Conservation (phyloP, 2,113 vertebrate genomes). For the Sylvia atricapilla region DNA sequence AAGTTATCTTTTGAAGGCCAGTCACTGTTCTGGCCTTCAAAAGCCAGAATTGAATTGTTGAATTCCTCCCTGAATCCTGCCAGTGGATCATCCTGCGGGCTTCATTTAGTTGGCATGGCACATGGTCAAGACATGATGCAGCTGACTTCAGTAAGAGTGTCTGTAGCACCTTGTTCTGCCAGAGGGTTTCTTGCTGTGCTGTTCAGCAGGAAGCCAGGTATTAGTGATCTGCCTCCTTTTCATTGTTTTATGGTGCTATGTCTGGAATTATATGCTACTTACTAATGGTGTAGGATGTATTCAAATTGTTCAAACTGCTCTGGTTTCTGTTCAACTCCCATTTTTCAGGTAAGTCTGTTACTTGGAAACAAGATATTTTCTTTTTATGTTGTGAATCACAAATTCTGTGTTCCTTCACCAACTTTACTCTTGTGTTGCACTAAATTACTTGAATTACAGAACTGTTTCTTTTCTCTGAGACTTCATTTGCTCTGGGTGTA, state of each 20-base stretch:
- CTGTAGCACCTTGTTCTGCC: background rate
- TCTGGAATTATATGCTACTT: background rate
- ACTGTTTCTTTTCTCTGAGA: background rate
- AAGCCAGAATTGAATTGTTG: too few relatives aligned
- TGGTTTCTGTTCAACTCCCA: background rate
- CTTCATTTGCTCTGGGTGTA: background rate
- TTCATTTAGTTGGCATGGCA: accelerated
- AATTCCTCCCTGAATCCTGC: background rate
- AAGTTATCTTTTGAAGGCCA: background rate
- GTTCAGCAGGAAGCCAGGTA: background rate
- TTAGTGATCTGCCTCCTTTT: background rate
- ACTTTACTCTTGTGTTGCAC: background rate
- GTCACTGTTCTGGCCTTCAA: background rate
- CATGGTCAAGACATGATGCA: background rate
- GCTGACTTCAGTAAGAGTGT: background rate
- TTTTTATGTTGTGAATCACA: background rate
- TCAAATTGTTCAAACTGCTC: background rate
- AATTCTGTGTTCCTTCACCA: background rate
- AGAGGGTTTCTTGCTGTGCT: background rate
- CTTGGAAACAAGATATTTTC: background rate
- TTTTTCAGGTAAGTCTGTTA: background rate
- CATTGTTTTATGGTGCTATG: background rate
- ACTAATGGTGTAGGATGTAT: background rate
- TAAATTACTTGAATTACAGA: background rate
- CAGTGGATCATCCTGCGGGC: too few relatives aligned